Percentiles rank a stretch among this genome's conserved stretches.
These are phyloP conservation scores for Blastomussa wellsi DNA, from an alignment of 92 coral and sea anemone genomes.

Conservation along the genomic window DNA sequence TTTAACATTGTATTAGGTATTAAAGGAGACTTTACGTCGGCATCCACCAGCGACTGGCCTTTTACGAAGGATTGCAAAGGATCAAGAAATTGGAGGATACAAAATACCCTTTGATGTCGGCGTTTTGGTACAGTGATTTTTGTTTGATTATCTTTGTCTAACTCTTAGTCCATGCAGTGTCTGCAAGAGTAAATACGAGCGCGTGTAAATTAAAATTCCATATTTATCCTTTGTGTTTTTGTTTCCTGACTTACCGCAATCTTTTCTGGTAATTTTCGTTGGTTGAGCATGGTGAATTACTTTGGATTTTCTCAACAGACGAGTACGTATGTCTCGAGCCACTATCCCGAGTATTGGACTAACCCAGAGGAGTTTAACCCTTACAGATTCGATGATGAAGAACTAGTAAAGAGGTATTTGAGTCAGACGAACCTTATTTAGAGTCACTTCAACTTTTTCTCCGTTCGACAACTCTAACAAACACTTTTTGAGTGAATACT, in stretches of 20 bases:
- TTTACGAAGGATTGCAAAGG: slow-evolving; percentile 36
- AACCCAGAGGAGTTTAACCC: slow-evolving; percentile 84
- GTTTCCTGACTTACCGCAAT: too few relatives aligned
- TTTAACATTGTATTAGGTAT: background rate
- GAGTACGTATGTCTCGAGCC: slow-evolving; percentile 71
- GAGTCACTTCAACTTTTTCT: background rate
- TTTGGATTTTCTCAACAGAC: slow-evolving; percentile 30
- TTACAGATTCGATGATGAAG: slow-evolving; percentile 77
- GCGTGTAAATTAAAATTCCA: too few relatives aligned
- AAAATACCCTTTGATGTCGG: slow-evolving; percentile 39
- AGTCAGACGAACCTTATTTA: background rate
- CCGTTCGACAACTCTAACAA: too few relatives aligned
- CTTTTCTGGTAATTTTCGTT: too few relatives aligned
- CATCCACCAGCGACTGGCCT: slow-evolving; percentile 62
- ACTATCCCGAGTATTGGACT: slow-evolving; percentile 80
- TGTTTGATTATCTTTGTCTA: background rate
- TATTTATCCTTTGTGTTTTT: too few relatives aligned
- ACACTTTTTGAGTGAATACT: too few relatives aligned
- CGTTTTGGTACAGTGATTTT: slow-evolving; percentile 35
- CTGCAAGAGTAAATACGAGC: too few relatives aligned
- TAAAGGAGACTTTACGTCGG: slow-evolving; percentile 65
- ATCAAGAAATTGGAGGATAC: slow-evolving; percentile 49
- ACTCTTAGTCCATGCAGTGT: too few relatives aligned
- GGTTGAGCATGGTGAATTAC: background rate
- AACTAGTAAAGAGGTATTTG: slow-evolving; percentile 53